phyloP scores from a whole-genome alignment of 2,113 vertebrate genomes.

The Pedionomus torquatus region DNA sequence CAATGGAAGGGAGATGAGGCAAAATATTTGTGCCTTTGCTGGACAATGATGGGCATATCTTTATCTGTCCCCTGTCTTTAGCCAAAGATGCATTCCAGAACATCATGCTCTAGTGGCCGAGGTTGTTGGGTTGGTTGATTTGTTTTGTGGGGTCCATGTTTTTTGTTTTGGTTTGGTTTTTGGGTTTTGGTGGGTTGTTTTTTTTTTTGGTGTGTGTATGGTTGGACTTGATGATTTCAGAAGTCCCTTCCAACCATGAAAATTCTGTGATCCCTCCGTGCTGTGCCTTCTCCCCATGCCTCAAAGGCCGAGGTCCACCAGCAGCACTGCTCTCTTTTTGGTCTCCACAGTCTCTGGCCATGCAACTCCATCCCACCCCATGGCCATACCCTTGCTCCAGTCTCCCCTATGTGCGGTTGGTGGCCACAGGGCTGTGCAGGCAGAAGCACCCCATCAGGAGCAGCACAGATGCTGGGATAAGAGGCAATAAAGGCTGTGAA shows the following conservation, averaged over 20 bases:
- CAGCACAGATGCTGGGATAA: background rate
- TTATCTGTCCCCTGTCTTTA: background rate
- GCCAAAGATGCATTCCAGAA: background rate
- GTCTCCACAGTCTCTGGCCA: background rate
- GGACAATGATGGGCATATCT: background rate
- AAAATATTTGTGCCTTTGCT: background rate
- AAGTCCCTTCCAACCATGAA: too few relatives aligned
- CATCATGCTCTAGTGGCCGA: too few relatives aligned
- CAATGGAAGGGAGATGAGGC: background rate
- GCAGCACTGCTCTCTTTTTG: background rate
- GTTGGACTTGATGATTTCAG: too few relatives aligned
- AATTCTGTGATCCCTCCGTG: too few relatives aligned
- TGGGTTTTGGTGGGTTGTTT: too few relatives aligned
- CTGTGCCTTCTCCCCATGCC: background rate
- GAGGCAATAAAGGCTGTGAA: background rate
- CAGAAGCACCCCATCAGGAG: fast-evolving
- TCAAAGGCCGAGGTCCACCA: background rate
- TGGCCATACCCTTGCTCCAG: fast-evolving
- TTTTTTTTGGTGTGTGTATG: too few relatives aligned
- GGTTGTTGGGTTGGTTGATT: too few relatives aligned
- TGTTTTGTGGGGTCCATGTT: too few relatives aligned
- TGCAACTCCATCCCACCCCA: background rate
- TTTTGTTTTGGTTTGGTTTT: too few relatives aligned
- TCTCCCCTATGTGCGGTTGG: fast-evolving
- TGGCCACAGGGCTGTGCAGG: background rate